These are phyloP conservation scores for Pangasius djambal DNA, from an alignment of 2,797 vertebrate genomes.

Conservation along the genomic window DNA sequence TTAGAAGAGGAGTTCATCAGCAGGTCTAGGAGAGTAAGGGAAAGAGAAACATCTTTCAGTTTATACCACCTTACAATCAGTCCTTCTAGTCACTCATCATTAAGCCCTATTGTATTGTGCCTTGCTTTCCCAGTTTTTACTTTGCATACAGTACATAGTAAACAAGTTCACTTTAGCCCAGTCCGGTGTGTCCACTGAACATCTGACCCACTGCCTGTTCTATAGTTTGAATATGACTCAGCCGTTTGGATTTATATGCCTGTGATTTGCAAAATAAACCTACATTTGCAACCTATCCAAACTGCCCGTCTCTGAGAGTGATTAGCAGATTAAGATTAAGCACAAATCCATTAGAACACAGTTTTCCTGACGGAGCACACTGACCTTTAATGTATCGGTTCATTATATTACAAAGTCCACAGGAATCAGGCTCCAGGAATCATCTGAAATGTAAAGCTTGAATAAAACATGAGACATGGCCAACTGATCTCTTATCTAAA, in stretches of 20 bases:
- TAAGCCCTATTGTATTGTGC: not conserved
- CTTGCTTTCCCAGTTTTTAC: not conserved
- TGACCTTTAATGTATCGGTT: slow-evolving; percentile 1
- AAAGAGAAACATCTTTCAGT: not conserved
- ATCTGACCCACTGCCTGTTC: not conserved
- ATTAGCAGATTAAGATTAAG: slow-evolving; percentile 1
- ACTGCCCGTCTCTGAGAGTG: not conserved
- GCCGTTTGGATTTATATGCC: not conserved
- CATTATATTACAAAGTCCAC: not conserved
- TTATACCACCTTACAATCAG: not conserved
- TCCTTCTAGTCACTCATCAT: not conserved
- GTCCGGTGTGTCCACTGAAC: not conserved
- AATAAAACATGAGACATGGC: not conserved
- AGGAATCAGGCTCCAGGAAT: not conserved
- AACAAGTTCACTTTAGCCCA: not conserved
- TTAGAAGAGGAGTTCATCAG: not conserved
- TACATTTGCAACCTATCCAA: not conserved
- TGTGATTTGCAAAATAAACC: slow-evolving; percentile 3
- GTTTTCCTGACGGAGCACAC: not conserved
- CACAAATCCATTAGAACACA: not conserved
- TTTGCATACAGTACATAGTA: not conserved
- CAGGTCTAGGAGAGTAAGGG: not conserved
- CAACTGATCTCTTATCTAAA: not conserved
- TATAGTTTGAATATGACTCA: not conserved
- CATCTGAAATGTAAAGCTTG: not conserved